These are phyloP conservation scores for Amazona vittata DNA, from an alignment of 2,113 vertebrate genomes.

Conservation along the genomic window DNA sequence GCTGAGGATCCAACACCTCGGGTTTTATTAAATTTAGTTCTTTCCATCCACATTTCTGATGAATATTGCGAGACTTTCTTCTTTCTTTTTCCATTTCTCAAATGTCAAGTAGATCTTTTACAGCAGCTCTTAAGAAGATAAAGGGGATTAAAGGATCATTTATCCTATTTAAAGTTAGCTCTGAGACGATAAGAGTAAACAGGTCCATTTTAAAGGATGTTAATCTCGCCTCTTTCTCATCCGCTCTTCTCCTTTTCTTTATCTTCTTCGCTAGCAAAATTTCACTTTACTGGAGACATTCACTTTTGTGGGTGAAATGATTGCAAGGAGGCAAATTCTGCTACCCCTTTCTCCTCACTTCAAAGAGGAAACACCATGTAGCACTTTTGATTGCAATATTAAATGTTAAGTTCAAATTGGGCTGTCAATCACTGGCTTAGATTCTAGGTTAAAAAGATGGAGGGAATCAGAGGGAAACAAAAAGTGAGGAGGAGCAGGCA, in stretches of 20 bases:
- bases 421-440: background rate
- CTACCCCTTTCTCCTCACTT: background rate
- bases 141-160: conserved; percentile 64
- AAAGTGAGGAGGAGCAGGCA: background rate
- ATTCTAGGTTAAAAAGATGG: background rate
- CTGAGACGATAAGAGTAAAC: conserved; percentile 52
- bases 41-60: conserved; percentile 9
- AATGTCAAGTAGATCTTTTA: conserved; percentile 75
- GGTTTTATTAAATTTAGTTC: background rate
- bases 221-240: conserved; percentile 11
- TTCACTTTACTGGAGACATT: background rate
- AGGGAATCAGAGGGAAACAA: background rate
- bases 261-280: background rate
- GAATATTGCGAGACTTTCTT: background rate
- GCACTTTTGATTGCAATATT: background rate
- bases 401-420: background rate
- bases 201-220: conserved; percentile 49
- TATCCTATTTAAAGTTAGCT: conserved; percentile 63
- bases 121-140: conserved; percentile 70
- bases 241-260: conserved; percentile 1
- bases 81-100: conserved; percentile 1
- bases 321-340: conserved; percentile 16
- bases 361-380: conserved; percentile 26
- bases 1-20: background rate
- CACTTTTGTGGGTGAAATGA: conserved; percentile 30